Base-by-base conservation (phyloP, 2,797 vertebrate species). In the Bradypus variegatus region DNA sequence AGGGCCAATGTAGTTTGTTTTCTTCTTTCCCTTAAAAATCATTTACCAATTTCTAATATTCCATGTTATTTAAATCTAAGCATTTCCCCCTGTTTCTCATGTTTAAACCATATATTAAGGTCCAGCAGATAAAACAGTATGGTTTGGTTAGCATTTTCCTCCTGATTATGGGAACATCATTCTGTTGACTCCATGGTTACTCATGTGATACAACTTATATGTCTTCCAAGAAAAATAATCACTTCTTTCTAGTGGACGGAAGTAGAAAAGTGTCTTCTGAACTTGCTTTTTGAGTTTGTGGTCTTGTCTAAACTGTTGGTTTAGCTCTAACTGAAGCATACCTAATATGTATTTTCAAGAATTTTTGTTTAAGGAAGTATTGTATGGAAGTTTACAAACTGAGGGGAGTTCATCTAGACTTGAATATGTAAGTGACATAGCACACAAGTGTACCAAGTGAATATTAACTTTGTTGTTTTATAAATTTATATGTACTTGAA, bases 401-500 rank as follows among this genome's bases (percentile, higher is more conserved):
- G 96, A 95, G 95, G 92, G 94, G 95, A 92, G 58, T 58, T 95
- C 94, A 92, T 94, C 91, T 94, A 96, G 76, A 96, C 92, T 96
- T 96, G 94, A 94, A 93, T 96, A 90, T 96, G 97, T 97, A 95
- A 96, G 94, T 93, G 91, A 95, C 88, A 89, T 93, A 95, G 91
- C 92, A 95, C 91, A 91, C 91, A 96, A 96, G 95, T 97, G 96
- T 97, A 96, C 93, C 96, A 97, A 97, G 96, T 97, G 96, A 96
- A 97, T 94, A 95, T 88, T 95, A 95, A 94, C 90, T 93, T 92
- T 96, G 96, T 96, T 65, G 96, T 97, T 98, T 97, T 97, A 97
- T 96, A 87, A 97, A 97, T 98, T 97, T 98, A 97, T 98, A 97
- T 97, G 94, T 95, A 95, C 93, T 94, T 96, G 92, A 94, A 96